Evolutionary conservation across 2,113 vertebrate genomes (phyloP), one percentile per base, ranked within the genome.

Genomic region (Eubucco bourcierii): DNA sequence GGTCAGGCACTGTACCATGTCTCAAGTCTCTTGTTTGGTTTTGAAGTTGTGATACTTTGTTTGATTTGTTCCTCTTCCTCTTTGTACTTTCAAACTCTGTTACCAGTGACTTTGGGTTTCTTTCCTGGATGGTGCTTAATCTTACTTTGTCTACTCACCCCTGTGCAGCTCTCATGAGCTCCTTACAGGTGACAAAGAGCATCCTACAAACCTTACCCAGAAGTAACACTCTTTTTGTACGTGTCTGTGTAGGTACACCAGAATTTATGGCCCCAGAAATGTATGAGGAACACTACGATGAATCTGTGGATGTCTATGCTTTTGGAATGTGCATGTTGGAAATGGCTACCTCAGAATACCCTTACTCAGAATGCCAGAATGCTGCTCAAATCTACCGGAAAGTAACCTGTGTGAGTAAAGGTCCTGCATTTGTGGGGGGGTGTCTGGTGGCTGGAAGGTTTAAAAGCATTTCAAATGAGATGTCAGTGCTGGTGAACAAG

Each of bases 311-410:
- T 11, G 99, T 99, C 59, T 99, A 99, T 4, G 99, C 99, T 15
- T 99, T 99, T 41, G 99, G 99, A 84, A 99, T 99, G 99, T 99
- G 99, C 92, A 99, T 99, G 99, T 95, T 99, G 96, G 99, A 99
- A 98, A 99, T 99, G 99, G 99, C 99, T 90, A 99, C 99, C 80
- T 99, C 99, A 16, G 99, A 99, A 97, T 99, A 99, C 90, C 99
- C 99, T 50, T 99, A 99, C 97, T 98, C 99, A 5, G 99, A 99
- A 97, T 99, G 99, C 97, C 99, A 99, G 97, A 99, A 99, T 12
- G 99, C 99, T 46, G 99, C 99, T 91, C 99, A 99, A 97, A 99
- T 99, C 95, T 99, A 99, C 96, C 98, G 99, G 80, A 99, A 99
- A 99, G 99, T 99, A 93, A 99, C 99, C 97, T 99, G 99, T 87